phyloP scores from a whole-genome alignment of 2,888 invertebrate species.

The Hylaea fasciaria region DNA sequence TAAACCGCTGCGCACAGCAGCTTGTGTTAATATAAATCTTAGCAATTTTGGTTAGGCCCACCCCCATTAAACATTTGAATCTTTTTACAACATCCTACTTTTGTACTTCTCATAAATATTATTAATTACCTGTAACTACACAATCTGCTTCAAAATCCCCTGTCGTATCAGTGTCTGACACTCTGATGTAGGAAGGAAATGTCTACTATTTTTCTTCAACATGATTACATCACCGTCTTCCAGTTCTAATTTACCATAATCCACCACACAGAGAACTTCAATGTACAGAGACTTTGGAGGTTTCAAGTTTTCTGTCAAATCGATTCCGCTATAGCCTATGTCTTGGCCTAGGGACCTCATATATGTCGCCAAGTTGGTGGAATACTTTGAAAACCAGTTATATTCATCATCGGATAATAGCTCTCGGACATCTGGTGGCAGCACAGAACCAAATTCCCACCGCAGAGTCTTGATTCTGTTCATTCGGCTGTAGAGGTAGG shows the following conservation, averaged over 20 bases:
- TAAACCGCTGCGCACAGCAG: too few relatives aligned
- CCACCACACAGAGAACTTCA: constrained; percentile 94
- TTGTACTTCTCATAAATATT: too few relatives aligned
- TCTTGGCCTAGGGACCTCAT: constrained; percentile 95
- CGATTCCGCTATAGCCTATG: constrained; percentile 88
- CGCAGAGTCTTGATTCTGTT: constrained; percentile 92
- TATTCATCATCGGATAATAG: constrained; percentile 93
- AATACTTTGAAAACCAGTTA: constrained; percentile 95
- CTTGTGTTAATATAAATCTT: too few relatives aligned
- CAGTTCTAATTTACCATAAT: constrained; percentile 97
- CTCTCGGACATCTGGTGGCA: constrained; percentile 93
- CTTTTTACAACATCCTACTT: too few relatives aligned
- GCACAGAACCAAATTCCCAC: constrained; percentile 97
- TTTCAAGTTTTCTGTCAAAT: constrained; percentile 93
- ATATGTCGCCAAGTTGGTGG: constrained; percentile 92
- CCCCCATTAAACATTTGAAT: too few relatives aligned
- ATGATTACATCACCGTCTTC: constrained; percentile 96
- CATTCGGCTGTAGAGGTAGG: constrained; percentile 93
- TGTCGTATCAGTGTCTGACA: constrained; percentile 96
- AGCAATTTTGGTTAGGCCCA: too few relatives aligned
- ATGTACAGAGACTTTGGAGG: constrained; percentile 97
- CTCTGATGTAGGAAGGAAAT: constrained; percentile 94
- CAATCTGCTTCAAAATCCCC: constrained; percentile 92
- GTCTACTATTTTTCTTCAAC: constrained; percentile 95
- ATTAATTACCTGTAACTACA: constrained; percentile 10